Conservation (phyloP, 92 coral and sea anemone genomes). For the Parazoanthus swiftii region DNA sequence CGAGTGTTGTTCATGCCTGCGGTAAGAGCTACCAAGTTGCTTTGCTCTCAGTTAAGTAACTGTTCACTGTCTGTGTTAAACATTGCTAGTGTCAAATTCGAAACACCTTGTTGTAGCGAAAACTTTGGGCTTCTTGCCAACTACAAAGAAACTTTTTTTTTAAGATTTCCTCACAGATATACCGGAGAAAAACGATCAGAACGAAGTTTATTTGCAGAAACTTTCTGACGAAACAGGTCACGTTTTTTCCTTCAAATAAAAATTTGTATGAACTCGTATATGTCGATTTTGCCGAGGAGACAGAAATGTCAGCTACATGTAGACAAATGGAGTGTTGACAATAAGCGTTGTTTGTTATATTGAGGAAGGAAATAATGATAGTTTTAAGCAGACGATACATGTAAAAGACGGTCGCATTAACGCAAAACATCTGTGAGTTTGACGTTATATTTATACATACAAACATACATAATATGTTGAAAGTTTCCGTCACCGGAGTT, state of each 20-base stretch:
- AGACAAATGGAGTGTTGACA: not conserved
- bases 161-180: no score
- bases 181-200: not conserved
- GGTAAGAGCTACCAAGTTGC: not conserved
- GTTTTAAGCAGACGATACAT: not conserved
- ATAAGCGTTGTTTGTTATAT: no score
- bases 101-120: not conserved
- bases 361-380: not conserved
- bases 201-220: not conserved
- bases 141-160: no score
- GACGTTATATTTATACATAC: no score
- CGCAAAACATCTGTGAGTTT: not conserved
- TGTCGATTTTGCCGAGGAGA: not conserved
- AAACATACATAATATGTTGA: no score
- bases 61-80: not conserved
- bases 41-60: not conserved
- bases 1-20: constrained; percentile 7
- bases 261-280: not conserved
- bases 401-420: not conserved
- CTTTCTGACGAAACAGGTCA: not conserved
- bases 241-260: not conserved
- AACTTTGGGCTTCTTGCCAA: not conserved
- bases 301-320: not conserved
- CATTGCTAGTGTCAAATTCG: not conserved
- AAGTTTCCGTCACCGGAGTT: no score